Evolutionary conservation across 2,113 vertebrate species (phyloP), one percentile per base, ranked within the genome.

Genomic region (Circaetus gallicus): DNA sequence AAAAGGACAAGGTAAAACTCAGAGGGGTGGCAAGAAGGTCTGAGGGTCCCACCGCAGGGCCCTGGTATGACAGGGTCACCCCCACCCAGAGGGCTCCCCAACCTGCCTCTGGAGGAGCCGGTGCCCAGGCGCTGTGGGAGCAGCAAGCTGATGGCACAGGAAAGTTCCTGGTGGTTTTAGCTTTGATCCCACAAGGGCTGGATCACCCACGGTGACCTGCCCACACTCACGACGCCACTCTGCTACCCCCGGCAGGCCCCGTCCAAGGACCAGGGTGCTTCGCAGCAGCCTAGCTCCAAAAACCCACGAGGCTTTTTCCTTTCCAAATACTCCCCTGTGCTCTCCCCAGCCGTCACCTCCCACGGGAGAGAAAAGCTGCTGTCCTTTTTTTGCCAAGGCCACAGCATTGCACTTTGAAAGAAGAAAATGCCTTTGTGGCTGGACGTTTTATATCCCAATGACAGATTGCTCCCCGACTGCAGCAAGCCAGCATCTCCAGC

Each of bases 401-500:
- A 67, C 7, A 42, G 61, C 69, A 59, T 7, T 20, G n/a, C 38
- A 18, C 26, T 85, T 31, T 21, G 40, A 52, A 52, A 79, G 49
- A 79, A 43, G 42, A 43, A 86, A 80, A 87, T 4, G 16, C 14
- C 17, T 65, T 55, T 24, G 43, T 53, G 49, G 45, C 28, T 7
- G 3, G 36, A 38, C 1, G 3, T 45, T 71, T 58, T 17, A 16
- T 17, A 25, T 3, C 36, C 74, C 50, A 32, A 0, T 31, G 71
- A n/a, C 58, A 72, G 49, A 56, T 47, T 72, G 74, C 12, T 87
- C 52, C 56, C 65, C 0, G 2, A 2, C 61, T 42, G 38, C 71
- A 72, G 45, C 63, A 31, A 62, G 24, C 15, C 90, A 38, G 11
- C 0, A 0, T 25, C 42, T 45, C 59, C 0, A 0, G 32, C 21